Evolutionary conservation across 2,888 invertebrate genomes (phyloP), one percentile per base, ranked within the genome.

Genomic region (Eueremaeus valkanovi): DNA sequence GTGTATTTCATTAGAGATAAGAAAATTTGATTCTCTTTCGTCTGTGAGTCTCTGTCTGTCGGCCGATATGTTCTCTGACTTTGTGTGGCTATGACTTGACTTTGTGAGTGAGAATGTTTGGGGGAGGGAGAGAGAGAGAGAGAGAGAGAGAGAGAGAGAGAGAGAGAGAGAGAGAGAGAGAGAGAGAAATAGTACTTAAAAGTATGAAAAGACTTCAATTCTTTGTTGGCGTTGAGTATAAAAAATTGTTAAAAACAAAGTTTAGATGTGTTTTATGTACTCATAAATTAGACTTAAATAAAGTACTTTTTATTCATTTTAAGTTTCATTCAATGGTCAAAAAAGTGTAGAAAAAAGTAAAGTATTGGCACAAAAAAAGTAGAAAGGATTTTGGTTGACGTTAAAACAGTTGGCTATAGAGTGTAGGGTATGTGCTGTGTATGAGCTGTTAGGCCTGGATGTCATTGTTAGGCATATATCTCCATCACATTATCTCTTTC

Each of bases 201-300:
- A n/a, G n/a, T n/a, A n/a, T n/a, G n/a, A n/a, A n/a, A n/a, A n/a
- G n/a, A 27, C 6, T 24, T 24, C 27, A 24, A 55, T n/a, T 55
- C 55, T 55, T n/a, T 55, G 55, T 24, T 24, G 21, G 49, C 49
- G 49, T 49, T 49, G 21, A 49, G 49, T 49, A 49, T 49, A 49
- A 49, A 49, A n/a, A 21, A 27, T 55, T 55, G 24, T 55, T 55
- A 27, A 27, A 24, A 55, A 55, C 24, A 55, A 55, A 55, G 55
- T 55, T 55, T 5, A 36, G 11, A 36, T 11, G 11, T 11, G 6
- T 49, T 49, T 11, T 61, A 33, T 61, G 61, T 61, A 33, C 31
- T 61, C 61, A 61, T 61, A 68, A 68, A 68, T 68, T 68, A 36
- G 40, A 36, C 68, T 68, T 24, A 68, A 68, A 68, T 68, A 68